These are phyloP conservation scores for Dexiosoma caninum DNA, from an alignment of 2,888 invertebrate species.

Conservation along the genomic window DNA sequence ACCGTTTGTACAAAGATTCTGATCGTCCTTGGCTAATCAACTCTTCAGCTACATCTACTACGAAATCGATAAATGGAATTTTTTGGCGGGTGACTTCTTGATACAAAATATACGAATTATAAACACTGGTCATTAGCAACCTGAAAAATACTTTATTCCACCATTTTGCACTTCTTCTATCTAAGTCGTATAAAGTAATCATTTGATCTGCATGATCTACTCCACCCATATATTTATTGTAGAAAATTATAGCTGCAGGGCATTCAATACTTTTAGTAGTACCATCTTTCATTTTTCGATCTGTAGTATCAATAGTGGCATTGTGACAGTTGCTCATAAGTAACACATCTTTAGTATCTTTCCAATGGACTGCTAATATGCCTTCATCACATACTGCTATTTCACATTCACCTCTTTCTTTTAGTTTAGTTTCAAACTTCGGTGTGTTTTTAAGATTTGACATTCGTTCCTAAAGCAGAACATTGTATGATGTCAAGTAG, in stretches of 20 bases:
- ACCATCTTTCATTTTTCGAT: slow-evolving; percentile 12
- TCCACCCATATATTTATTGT: slow-evolving; percentile 9
- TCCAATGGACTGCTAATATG: slow-evolving; percentile 9
- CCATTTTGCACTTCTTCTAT: too few species aligned
- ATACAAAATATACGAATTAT: too few species aligned
- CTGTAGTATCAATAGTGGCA: background rate
- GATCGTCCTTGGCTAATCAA: too few species aligned
- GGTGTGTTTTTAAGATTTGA: background rate
- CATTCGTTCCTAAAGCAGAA: background rate
- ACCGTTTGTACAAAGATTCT: too few species aligned
- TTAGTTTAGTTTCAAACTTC: background rate
- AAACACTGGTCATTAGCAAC: too few species aligned
- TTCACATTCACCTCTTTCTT: slow-evolving; percentile 17
- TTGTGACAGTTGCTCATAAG: slow-evolving; percentile 29
- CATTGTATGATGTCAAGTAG: slow-evolving; percentile 1
- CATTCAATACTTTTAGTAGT: too few species aligned
- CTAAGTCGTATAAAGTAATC: too few species aligned
- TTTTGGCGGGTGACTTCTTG: too few species aligned
- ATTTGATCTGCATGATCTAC: slow-evolving; percentile 13
- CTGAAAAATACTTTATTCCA: too few species aligned
- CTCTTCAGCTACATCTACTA: too few species aligned
- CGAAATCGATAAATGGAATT: too few species aligned
- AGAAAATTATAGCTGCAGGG: slow-evolving; percentile 9
- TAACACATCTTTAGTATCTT: slow-evolving; percentile 16
- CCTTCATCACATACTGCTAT: slow-evolving; percentile 20